Evolutionary conservation across 2,888 invertebrate genomes (phyloP).

Genomic region (Dendrolimus pini): DNA sequence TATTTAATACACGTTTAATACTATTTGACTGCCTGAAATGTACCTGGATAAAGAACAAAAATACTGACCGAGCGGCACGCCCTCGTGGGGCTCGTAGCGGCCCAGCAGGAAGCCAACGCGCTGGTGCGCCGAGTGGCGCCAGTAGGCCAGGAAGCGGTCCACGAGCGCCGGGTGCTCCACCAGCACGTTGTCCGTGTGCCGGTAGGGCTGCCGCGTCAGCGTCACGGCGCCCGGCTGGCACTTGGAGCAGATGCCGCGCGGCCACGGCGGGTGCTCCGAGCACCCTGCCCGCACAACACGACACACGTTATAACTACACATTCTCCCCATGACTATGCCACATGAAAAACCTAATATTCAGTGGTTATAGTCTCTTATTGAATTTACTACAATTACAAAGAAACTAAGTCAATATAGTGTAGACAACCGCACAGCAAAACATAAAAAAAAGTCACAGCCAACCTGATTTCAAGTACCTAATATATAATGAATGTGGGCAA

Average conservation of each 20-base stretch:
- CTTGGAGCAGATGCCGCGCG: constrained; percentile 98
- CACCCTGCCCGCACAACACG: constrained; percentile 77
- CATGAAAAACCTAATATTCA: no score
- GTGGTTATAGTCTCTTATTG: no score
- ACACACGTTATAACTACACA: neutral
- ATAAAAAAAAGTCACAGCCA: no score
- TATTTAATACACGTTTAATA: no score
- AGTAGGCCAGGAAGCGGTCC: constrained; percentile 97
- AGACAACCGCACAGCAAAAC: no score
- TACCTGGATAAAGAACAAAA: no score
- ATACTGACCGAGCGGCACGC: constrained; percentile 35
- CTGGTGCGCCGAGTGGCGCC: constrained; percentile 96
- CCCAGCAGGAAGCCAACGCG: constrained; percentile 96
- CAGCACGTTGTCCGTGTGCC: constrained; percentile 97
- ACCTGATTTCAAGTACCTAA: no score
- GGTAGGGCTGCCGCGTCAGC: constrained; percentile 93
- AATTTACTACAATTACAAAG: no score
- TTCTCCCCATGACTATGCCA: no score
- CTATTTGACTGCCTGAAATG: no score
- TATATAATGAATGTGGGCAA: no score
- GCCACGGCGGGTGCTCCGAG: constrained; percentile 98
- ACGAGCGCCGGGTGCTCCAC: constrained; percentile 97
- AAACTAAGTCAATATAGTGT: no score
- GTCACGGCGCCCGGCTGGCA: constrained; percentile 99
- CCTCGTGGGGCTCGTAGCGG: constrained; percentile 92